A percentile compares a stretch with the other conserved stretches of the same genome.
These are phyloP conservation scores for Lichenostomus cassidix DNA, from an alignment of 2,113 vertebrate genomes.

Conservation along the genomic window DNA sequence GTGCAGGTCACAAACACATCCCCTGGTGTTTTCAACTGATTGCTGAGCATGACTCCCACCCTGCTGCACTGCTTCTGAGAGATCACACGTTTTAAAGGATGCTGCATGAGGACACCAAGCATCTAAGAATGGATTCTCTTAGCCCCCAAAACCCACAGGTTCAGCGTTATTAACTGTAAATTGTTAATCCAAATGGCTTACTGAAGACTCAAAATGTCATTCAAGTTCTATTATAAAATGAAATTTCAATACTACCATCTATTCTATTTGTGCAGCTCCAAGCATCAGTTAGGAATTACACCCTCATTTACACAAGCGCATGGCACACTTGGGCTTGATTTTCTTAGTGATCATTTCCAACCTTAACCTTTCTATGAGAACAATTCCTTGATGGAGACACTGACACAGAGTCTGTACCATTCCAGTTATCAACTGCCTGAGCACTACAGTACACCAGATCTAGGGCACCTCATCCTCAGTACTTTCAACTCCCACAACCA, in stretches of 20 bases:
- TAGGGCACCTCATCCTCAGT: not conserved
- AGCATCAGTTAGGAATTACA: not conserved
- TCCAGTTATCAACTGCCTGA: not conserved
- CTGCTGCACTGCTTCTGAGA: not conserved
- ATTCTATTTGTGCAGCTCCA: not conserved
- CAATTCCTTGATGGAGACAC: not conserved
- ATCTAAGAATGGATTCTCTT: not conserved
- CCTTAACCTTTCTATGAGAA: not conserved
- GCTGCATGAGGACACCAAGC: not conserved
- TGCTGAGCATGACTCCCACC: fast-evolving
- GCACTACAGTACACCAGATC: not conserved
- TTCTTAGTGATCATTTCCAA: not conserved
- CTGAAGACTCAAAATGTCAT: not conserved
- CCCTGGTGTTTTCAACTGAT: not conserved
- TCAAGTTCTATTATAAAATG: not conserved
- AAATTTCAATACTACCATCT: not conserved
- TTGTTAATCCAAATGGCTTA: not conserved
- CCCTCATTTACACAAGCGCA: not conserved
- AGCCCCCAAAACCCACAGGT: not conserved
- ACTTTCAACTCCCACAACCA: not conserved
- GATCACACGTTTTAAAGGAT: not conserved
- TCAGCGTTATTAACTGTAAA: not conserved
- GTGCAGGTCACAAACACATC: not conserved
- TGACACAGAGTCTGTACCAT: not conserved
- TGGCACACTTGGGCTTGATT: not conserved